These are phyloP conservation scores for Meteorus cinctellus DNA, from an alignment of 2,888 invertebrate species.

Conservation along the genomic window DNA sequence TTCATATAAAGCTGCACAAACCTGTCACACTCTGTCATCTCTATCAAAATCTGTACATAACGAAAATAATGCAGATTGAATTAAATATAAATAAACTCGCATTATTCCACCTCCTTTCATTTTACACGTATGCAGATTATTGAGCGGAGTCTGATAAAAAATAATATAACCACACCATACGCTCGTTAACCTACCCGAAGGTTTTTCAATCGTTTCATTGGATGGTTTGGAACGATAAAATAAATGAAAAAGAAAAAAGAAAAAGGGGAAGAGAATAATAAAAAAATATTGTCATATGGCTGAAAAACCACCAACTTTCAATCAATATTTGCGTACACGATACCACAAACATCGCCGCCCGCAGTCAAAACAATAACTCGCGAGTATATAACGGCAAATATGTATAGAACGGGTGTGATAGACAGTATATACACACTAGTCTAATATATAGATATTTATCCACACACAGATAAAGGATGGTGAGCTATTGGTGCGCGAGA, in stretches of 20 bases:
- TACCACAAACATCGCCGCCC: conserved; percentile 49
- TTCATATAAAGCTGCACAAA: conserved; percentile 11
- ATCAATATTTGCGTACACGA: conserved; percentile 55
- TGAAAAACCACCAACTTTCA: conserved; percentile 49
- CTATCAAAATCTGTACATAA: neutral
- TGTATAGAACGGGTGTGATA: conserved; percentile 29
- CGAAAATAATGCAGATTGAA: neutral
- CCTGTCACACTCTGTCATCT: conserved; percentile 13
- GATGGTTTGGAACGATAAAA: neutral
- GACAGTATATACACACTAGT: neutral
- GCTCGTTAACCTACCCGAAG: neutral
- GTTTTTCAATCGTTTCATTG: conserved; percentile 6
- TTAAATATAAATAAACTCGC: neutral
- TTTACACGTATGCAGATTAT: neutral
- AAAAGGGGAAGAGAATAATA: neutral
- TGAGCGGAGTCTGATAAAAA: neutral
- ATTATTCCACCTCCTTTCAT: neutral
- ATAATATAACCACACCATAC: neutral
- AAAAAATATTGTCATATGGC: conserved; percentile 13
- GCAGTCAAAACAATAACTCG: conserved; percentile 60
- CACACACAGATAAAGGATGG: neutral
- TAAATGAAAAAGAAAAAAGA: neutral
- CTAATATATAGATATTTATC: neutral
- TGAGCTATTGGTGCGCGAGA: neutral
- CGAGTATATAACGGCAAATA: conserved; percentile 50